These are phyloP conservation scores for Drosophila varians DNA, from an alignment of 1,140 invertebrate species.

Conservation along the genomic window DNA sequence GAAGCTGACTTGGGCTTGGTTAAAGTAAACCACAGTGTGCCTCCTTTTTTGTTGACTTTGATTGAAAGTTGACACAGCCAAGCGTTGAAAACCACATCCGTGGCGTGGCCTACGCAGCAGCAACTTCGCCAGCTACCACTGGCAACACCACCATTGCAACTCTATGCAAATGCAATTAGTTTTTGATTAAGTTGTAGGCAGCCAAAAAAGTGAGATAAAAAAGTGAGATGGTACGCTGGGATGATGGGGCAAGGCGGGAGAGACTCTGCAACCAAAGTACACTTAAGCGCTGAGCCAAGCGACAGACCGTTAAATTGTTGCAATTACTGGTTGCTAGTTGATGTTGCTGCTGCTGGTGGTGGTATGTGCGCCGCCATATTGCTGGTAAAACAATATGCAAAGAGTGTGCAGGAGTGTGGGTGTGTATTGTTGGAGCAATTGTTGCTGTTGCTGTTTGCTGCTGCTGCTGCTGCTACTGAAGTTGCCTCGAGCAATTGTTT, in stretches of 20 bases:
- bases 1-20: slow-evolving; percentile 55
- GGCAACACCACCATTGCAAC: slow-evolving; percentile 31
- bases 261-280: slow-evolving; percentile 57
- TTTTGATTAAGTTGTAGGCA: slow-evolving; percentile 78
- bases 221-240: not conserved
- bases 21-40: slow-evolving; percentile 70
- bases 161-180: slow-evolving; percentile 81
- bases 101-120: slow-evolving; percentile 59
- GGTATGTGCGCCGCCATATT: slow-evolving; percentile 64
- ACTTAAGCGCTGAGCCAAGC: slow-evolving; percentile 77
- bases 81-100: slow-evolving; percentile 81
- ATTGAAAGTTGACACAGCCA: slow-evolving; percentile 81
- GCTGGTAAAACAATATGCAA: slow-evolving; percentile 78
- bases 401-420: slow-evolving; percentile 26
- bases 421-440: slow-evolving; percentile 37
- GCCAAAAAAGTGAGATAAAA: slow-evolving; percentile 41
- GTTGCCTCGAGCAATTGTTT: slow-evolving; percentile 70
- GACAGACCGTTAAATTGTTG: slow-evolving; percentile 82
- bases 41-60: slow-evolving; percentile 75
- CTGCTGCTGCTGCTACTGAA: slow-evolving; percentile 32
- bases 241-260: not conserved
- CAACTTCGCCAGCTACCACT: slow-evolving; percentile 11
- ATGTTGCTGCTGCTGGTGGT: slow-evolving; percentile 43
- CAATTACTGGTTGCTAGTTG: slow-evolving; percentile 72
- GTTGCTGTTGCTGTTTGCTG: slow-evolving; percentile 24